Percentiles rank a stretch among this genome's conserved stretches.
Evolutionary conservation across 2,113 vertebrate species (phyloP).

Genomic region (Oncorhynchus gorbuscha): DNA sequence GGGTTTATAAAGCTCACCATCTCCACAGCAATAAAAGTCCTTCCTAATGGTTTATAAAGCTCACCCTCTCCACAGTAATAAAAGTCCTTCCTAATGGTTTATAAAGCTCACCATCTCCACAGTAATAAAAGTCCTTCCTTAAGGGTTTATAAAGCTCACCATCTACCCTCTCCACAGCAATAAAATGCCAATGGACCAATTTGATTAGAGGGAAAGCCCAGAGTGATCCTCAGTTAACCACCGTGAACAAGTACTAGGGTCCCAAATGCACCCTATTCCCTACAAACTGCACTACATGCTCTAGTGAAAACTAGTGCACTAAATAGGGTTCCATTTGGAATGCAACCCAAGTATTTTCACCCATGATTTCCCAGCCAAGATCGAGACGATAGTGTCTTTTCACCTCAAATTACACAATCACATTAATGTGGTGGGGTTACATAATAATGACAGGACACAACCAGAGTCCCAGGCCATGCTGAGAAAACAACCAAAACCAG

Average conservation of each 20-base stretch:
- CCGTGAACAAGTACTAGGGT: not conserved
- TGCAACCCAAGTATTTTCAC: slow-evolving; percentile 3
- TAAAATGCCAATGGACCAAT: slow-evolving; percentile 6
- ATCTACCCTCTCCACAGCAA: not conserved
- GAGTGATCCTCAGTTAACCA: slow-evolving; percentile 9
- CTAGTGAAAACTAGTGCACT: too few species aligned
- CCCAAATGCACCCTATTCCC: not conserved
- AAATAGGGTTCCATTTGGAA: too few species aligned
- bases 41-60: too few species aligned
- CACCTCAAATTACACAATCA: slow-evolving; percentile 40
- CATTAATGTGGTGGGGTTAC: slow-evolving; percentile 22
- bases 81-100: not conserved
- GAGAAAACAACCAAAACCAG: too few species aligned
- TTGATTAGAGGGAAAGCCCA: slow-evolving; percentile 23
- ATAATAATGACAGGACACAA: slow-evolving; percentile 22
- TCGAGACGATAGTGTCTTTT: slow-evolving; percentile 19
- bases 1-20: not conserved
- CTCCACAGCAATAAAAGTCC: not conserved
- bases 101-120: not conserved
- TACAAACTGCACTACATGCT: too few species aligned
- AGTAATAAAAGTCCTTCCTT: not conserved
- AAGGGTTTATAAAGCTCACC: not conserved
- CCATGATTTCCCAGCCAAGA: slow-evolving; percentile 27
- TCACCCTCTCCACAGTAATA: too few species aligned
- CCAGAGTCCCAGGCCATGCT: not conserved